Evolutionary conservation across 2,113 vertebrate species (phyloP).

Genomic region (Pristiophorus japonicus): DNA sequence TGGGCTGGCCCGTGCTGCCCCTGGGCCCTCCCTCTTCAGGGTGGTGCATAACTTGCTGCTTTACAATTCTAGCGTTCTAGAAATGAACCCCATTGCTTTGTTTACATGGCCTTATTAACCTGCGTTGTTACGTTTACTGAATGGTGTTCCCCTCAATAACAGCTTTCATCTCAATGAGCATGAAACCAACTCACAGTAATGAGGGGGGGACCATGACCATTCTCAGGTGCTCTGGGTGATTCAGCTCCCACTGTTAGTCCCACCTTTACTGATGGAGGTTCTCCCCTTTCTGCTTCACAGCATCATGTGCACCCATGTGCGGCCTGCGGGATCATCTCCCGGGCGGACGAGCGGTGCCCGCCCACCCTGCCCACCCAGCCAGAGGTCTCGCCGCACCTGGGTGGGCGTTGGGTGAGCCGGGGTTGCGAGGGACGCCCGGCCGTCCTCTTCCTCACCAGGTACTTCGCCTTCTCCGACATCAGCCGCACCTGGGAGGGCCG

Average conservation of each 20-base stretch:
- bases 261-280: too few species aligned
- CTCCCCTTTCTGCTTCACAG: constrained; percentile 50
- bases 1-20: too few species aligned
- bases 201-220: background rate
- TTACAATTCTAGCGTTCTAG: constrained; percentile 35
- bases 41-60: constrained; percentile 41
- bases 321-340: constrained; percentile 65
- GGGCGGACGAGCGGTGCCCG: constrained; percentile 65
- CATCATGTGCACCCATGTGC: constrained; percentile 75
- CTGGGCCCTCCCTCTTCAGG: too few species aligned
- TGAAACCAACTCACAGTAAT: background rate
- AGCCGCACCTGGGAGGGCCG: constrained; percentile 71
- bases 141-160: background rate
- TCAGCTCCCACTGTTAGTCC: too few species aligned
- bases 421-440: constrained; percentile 72
- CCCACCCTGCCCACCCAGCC: constrained; percentile 55
- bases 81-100: too few species aligned
- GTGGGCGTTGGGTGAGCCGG: constrained; percentile 72
- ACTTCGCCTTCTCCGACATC: constrained; percentile 65
- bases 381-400: constrained; percentile 53
- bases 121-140: background rate
- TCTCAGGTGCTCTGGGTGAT: background rate
- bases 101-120: background rate
- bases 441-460: constrained; percentile 76
- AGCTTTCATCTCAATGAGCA: constrained; percentile 42